Conservation (phyloP, 2,797 vertebrate genomes). For the Helicolenus hilgendorfi region DNA sequence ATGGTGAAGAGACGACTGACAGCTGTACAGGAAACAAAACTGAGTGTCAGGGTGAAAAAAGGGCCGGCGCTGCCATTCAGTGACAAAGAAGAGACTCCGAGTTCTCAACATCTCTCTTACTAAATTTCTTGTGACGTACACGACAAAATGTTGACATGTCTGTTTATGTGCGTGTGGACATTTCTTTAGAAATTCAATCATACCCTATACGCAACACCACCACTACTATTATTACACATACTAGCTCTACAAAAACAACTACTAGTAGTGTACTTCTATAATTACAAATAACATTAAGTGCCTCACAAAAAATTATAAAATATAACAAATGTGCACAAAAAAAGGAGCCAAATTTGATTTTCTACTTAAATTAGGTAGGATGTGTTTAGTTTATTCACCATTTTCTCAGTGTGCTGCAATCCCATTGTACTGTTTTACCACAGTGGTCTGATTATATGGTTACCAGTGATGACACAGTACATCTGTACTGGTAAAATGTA, state of each 20-base stretch:
- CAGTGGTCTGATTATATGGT: background rate
- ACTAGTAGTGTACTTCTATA: background rate
- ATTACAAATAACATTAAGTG: background rate
- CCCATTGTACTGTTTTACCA: background rate
- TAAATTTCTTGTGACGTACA: slow-evolving; percentile 16
- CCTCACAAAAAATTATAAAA: background rate
- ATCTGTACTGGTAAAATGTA: background rate
- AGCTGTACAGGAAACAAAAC: slow-evolving; percentile 70
- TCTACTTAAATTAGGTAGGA: background rate
- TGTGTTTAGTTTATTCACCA: background rate
- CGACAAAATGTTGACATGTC: background rate
- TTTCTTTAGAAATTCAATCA: background rate
- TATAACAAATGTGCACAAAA: background rate
- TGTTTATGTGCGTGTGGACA: background rate
- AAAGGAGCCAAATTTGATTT: background rate
- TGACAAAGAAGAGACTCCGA: background rate
- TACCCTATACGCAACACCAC: background rate
- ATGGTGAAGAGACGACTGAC: slow-evolving; percentile 60
- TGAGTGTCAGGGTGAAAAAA: slow-evolving; percentile 29
- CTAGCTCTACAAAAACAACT: background rate
- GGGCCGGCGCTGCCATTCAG: slow-evolving; percentile 36
- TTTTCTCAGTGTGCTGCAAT: background rate
- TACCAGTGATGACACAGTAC: background rate
- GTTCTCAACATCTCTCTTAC: background rate
- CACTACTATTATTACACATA: background rate